Evolutionary conservation across 1,140 invertebrate species (phyloP).

Genomic region (Macrobrachium nipponense): DNA sequence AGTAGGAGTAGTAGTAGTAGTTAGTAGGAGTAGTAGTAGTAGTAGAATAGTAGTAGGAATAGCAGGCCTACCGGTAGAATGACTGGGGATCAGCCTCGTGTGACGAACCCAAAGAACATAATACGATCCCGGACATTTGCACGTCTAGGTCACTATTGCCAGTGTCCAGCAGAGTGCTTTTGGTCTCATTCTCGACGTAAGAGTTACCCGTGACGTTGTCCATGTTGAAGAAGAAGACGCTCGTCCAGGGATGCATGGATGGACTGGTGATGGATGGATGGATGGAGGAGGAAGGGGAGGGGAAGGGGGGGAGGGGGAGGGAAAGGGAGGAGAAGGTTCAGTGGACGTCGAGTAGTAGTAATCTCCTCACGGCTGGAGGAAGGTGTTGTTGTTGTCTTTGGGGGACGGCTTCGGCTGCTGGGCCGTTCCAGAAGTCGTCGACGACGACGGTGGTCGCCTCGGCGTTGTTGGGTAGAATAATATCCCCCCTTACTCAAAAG

Average conservation of each 20-base stretch:
- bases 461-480: too few species aligned
- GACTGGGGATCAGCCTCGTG: background rate
- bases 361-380: too few species aligned
- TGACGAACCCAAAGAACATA: background rate
- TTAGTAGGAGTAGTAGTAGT: constrained; percentile 12
- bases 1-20: constrained; percentile 5
- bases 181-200: constrained; percentile 37
- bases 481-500: too few species aligned
- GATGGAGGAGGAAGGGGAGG: background rate
- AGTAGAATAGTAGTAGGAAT: constrained; percentile 14
- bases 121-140: constrained; percentile 32
- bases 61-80: background rate
- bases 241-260: background rate
- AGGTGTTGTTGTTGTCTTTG: too few species aligned
- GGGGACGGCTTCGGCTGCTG: too few species aligned
- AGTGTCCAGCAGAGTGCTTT: constrained; percentile 40
- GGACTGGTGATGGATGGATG: background rate
- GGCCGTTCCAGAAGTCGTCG: too few species aligned
- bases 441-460: too few species aligned
- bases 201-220: constrained; percentile 41
- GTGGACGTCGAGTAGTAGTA: too few species aligned
- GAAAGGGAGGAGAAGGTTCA: too few species aligned
- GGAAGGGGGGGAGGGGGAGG: background rate
- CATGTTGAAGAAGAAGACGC: constrained; percentile 4
- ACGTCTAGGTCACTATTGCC: constrained; percentile 33